Evolutionary conservation across 2,888 invertebrate genomes (phyloP).

Genomic region (Morpho helenor): DNA sequence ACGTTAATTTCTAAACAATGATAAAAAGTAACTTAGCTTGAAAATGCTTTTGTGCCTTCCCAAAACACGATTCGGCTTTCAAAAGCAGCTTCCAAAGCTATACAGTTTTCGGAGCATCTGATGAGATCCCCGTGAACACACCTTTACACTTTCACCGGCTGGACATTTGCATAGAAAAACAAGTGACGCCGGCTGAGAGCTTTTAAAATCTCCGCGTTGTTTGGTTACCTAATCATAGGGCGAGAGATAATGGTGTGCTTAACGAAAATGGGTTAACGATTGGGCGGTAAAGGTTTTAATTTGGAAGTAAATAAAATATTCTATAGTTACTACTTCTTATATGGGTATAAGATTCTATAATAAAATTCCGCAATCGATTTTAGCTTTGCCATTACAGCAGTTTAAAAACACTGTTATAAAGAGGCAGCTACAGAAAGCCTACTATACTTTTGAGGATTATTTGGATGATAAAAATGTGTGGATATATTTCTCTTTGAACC

Average conservation of each 20-base stretch:
- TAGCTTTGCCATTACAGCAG: too few relatives aligned
- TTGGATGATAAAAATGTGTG: too few relatives aligned
- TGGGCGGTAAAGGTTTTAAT: not conserved
- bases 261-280: slow-evolving; percentile 15
- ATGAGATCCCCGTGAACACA: slow-evolving; percentile 25
- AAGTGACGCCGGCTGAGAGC: slow-evolving; percentile 30
- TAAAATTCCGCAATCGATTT: too few relatives aligned
- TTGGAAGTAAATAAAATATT: too few relatives aligned
- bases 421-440: too few relatives aligned
- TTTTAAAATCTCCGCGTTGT: slow-evolving; percentile 26
- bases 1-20: too few relatives aligned
- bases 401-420: too few relatives aligned
- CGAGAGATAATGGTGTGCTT: slow-evolving; percentile 14
- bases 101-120: slow-evolving; percentile 7
- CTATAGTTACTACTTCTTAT: too few relatives aligned
- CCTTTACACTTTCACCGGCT: slow-evolving; percentile 35
- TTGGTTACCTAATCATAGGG: slow-evolving; percentile 26
- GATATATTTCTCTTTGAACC: too few relatives aligned
- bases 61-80: slow-evolving; percentile 5
- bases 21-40: too few relatives aligned
- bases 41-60: not conserved
- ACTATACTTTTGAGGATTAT: too few relatives aligned
- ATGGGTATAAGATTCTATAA: too few relatives aligned
- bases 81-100: not conserved
- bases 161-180: slow-evolving; percentile 76